Evolutionary conservation across 2,888 invertebrate species (phyloP), one percentile per base, ranked within the genome.

Genomic region (Synanthedon formicaeformis): DNA sequence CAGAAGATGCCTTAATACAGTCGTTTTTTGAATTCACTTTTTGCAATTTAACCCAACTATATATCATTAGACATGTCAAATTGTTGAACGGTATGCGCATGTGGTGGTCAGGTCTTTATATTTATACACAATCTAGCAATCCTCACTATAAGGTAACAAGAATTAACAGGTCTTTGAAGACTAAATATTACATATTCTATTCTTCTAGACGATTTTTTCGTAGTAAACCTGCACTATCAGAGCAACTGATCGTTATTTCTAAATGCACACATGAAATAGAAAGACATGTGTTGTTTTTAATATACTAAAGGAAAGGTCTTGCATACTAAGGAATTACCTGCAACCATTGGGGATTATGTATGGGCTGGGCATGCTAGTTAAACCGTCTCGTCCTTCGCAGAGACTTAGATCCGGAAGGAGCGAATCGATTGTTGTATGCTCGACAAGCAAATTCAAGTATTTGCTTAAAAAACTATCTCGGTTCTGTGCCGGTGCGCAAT

Each of bases 401-500:
- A n/a, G 12, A 40, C 13, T 40, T 14, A 50, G 45, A 45, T 45
- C 68, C 76, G 75, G 75, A 75, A 75, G 73, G 27, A 45, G 13
- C 12, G 6, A 45, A 23, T 54, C 54, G 57, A 64, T 60, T 61
- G 63, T 65, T 59, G 65, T 61, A 60, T 56, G 59, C 52, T 60
- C 61, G 69, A 62, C 67, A 66, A 63, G 63, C 60, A 62, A 65
- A 63, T 63, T 72, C 67, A 69, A 73, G 71, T 77, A 72, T 76
- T 73, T 73, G 66, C 60, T 70, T 69, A 69, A 77, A 82, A 81
- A 80, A 74, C 66, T 57, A 60, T 62, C 62, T 71, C 65, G 69
- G 34, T 82, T 82, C 78, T 80, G 69, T 66, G 70, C 71, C 71
- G 75, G 76, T 77, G 84, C 73, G 81, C 84, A 81, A 81, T 81